Percentiles rank a stretch among this genome's conserved stretches.
Evolutionary conservation across 2,888 invertebrate species (phyloP).

Genomic region (Polylopha cassiicola): DNA sequence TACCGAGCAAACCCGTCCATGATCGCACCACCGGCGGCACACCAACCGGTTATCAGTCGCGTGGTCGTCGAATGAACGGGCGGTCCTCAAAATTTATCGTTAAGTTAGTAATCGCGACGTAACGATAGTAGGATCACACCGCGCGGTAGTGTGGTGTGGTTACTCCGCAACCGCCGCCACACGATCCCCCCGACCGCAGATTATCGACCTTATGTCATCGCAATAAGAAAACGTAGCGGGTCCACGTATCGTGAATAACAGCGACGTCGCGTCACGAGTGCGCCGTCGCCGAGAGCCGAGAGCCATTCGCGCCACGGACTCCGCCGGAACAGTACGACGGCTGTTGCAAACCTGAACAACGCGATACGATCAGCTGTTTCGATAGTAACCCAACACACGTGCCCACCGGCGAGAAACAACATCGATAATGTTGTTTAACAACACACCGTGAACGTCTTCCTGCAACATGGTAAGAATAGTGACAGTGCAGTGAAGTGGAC

Average conservation of each 20-base stretch:
- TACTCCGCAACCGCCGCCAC: conserved; percentile 8
- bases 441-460: conserved; percentile 34
- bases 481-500: conserved; percentile 55
- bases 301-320: conserved; percentile 68
- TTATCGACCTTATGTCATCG: conserved; percentile 21
- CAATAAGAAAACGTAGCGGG: conserved; percentile 12
- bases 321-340: conserved; percentile 54
- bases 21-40: conserved; percentile 49
- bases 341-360: conserved; percentile 36
- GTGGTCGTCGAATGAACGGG: conserved; percentile 59
- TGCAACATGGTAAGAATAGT: conserved; percentile 68
- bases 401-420: conserved; percentile 25
- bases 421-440: conserved; percentile 39
- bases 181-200: conserved; percentile 9
- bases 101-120: conserved; percentile 33
- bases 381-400: conserved; percentile 35
- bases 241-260: conserved; percentile 16
- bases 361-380: conserved; percentile 63
- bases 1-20: conserved; percentile 46
- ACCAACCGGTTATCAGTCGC: conserved; percentile 56
- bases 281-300: conserved; percentile 58
- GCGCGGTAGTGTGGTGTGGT: conserved; percentile 49
- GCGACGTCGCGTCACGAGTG: conserved; percentile 39
- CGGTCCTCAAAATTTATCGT: conserved; percentile 62
- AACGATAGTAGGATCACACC: conserved; percentile 34